These are phyloP conservation scores for Benthosema pterotum DNA, from an alignment of 2,797 vertebrate genomes.

Conservation along the genomic window DNA sequence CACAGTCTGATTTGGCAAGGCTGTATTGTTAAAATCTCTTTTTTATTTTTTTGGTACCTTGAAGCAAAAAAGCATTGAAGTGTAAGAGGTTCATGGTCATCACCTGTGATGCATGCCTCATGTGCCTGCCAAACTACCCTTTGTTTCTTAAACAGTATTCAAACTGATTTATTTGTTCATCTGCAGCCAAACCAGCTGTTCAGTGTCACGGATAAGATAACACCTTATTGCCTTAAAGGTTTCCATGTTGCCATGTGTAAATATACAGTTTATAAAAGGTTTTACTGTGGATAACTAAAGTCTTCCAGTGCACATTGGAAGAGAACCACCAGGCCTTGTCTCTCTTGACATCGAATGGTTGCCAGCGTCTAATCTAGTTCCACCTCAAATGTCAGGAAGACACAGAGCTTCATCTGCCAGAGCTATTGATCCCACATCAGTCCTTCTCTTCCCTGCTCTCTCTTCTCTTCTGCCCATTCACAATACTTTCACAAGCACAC, in stretches of 20 bases:
- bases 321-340: slow-evolving; percentile 26
- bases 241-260: too few species aligned
- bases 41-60: slow-evolving; percentile 23
- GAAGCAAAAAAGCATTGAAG: slow-evolving; percentile 27
- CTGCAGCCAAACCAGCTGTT: background rate
- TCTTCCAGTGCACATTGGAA: too few species aligned
- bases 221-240: too few species aligned
- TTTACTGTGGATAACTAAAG: too few species aligned
- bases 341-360: slow-evolving; percentile 55
- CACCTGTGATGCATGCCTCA: slow-evolving; percentile 38
- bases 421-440: slow-evolving; percentile 69
- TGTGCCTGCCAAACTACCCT: slow-evolving; percentile 26
- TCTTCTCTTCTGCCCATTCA: slow-evolving; percentile 8
- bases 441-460: slow-evolving; percentile 28
- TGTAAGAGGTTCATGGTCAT: slow-evolving; percentile 37
- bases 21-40: slow-evolving; percentile 39
- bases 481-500: too few species aligned
- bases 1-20: slow-evolving; percentile 55
- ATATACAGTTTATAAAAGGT: too few species aligned
- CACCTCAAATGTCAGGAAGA: slow-evolving; percentile 77
- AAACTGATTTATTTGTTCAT: slow-evolving; percentile 32
- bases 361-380: slow-evolving; percentile 70
- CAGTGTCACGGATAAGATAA: background rate
- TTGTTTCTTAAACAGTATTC: background rate
- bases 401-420: slow-evolving; percentile 76